Conservation (phyloP, 2,113 vertebrate genomes). For the Gracilinanus agilis region DNA sequence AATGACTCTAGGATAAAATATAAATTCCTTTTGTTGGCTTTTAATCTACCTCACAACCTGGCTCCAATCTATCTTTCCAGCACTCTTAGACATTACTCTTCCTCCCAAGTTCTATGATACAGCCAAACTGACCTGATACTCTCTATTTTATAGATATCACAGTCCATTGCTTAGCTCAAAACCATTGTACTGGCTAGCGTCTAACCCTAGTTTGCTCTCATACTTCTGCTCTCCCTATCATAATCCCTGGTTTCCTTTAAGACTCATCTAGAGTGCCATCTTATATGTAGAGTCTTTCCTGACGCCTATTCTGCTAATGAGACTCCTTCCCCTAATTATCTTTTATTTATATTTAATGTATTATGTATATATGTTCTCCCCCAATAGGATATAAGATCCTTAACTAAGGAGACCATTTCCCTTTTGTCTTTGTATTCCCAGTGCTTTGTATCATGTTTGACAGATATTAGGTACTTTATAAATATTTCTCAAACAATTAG, state of each 20-base stretch:
- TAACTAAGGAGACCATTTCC: background rate
- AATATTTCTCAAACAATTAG: background rate
- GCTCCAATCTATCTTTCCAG: background rate
- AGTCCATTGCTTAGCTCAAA: background rate
- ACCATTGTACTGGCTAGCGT: background rate
- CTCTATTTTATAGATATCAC: background rate
- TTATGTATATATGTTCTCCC: background rate
- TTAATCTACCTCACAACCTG: background rate
- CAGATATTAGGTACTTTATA: background rate
- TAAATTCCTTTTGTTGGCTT: background rate
- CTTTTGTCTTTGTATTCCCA: background rate
- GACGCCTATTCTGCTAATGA: background rate
- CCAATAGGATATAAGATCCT: background rate
- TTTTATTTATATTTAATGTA: too few species aligned
- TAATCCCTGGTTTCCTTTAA: background rate
- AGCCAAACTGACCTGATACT: background rate
- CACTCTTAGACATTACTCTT: background rate
- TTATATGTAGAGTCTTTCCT: background rate
- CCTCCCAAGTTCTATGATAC: background rate
- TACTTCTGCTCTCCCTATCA: background rate
- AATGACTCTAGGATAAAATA: background rate
- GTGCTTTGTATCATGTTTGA: background rate
- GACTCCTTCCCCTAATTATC: too few species aligned
- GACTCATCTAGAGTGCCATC: background rate
- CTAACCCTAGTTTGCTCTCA: background rate